Conservation (phyloP, 2,113 vertebrate species). For the Candoia aspera region DNA sequence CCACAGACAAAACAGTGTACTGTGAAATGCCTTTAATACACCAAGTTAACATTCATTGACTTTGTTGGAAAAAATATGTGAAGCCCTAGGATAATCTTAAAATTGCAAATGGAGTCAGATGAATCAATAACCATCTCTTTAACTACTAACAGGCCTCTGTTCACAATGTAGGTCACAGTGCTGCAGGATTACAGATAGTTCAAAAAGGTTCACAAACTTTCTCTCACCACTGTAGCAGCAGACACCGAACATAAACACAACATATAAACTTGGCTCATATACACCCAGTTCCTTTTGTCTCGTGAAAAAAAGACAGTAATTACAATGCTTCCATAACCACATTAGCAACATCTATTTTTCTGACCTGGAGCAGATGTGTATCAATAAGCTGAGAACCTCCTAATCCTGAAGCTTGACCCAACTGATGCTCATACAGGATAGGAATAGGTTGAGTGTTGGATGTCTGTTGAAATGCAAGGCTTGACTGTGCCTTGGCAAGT, state of each 20-base stretch:
- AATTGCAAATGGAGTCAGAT: neutral
- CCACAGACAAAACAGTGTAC: neutral
- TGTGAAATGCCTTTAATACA: neutral
- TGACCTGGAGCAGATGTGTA: constrained; percentile 94
- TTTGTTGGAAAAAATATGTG: neutral
- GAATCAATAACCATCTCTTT: neutral
- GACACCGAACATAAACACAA: neutral
- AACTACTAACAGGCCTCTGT: neutral
- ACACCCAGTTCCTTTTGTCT: neutral
- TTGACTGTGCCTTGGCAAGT: constrained; percentile 92
- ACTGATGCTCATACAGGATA: constrained; percentile 95
- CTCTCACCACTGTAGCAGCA: neutral
- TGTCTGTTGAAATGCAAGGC: constrained; percentile 93
- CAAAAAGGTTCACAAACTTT: neutral
- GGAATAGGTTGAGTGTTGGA: constrained; percentile 94
- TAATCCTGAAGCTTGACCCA: constrained; percentile 92
- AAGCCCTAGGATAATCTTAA: neutral
- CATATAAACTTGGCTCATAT: neutral
- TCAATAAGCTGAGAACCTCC: constrained; percentile 95
- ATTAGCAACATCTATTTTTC: neutral
- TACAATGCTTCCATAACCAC: neutral
- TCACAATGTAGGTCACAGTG: neutral
- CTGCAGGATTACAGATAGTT: neutral
- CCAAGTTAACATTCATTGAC: neutral
- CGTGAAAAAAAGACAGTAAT: neutral